Conservation (phyloP, 2,888 invertebrate genomes). For the Sussaba pulchella region DNA sequence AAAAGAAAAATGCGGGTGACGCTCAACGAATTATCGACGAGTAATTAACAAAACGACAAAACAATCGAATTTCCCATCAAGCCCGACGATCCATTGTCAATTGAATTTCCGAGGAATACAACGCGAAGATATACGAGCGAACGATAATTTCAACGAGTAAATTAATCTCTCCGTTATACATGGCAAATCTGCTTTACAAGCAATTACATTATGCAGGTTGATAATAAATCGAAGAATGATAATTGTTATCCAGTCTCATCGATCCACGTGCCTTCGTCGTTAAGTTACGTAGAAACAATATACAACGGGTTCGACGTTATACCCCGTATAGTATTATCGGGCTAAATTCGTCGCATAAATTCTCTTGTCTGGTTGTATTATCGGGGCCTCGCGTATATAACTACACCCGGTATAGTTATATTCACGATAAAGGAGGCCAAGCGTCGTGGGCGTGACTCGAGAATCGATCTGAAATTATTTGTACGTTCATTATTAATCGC, state of each 20-base stretch:
- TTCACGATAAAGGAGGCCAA: conserved; percentile 60
- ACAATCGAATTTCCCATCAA: conserved; percentile 64
- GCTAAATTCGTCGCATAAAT: conserved; percentile 61
- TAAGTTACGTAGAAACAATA: conserved; percentile 39
- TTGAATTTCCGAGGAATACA: conserved; percentile 42
- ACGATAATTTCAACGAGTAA: conserved; percentile 62
- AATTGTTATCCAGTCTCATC: conserved; percentile 53
- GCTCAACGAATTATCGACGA: conserved; percentile 2
- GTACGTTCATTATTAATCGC: conserved; percentile 65
- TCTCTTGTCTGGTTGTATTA: conserved; percentile 59
- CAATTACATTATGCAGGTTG: conserved; percentile 49
- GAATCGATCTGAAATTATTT: conserved; percentile 66
- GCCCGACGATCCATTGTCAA: conserved; percentile 67
- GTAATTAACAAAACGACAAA: conserved; percentile 37
- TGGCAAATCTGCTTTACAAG: conserved; percentile 22
- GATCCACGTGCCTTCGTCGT: conserved; percentile 33
- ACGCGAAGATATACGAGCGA: conserved; percentile 49
- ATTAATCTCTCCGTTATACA: conserved; percentile 60
- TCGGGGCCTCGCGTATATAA: conserved; percentile 22
- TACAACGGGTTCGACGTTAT: conserved; percentile 36
- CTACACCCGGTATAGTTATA: conserved; percentile 28
- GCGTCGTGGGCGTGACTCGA: conserved; percentile 62
- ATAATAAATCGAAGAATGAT: conserved; percentile 64
- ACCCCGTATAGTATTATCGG: conserved; percentile 54
- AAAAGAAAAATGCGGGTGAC: neutral